Conservation (phyloP, 2,113 vertebrate species). For the Cathartes aura region DNA sequence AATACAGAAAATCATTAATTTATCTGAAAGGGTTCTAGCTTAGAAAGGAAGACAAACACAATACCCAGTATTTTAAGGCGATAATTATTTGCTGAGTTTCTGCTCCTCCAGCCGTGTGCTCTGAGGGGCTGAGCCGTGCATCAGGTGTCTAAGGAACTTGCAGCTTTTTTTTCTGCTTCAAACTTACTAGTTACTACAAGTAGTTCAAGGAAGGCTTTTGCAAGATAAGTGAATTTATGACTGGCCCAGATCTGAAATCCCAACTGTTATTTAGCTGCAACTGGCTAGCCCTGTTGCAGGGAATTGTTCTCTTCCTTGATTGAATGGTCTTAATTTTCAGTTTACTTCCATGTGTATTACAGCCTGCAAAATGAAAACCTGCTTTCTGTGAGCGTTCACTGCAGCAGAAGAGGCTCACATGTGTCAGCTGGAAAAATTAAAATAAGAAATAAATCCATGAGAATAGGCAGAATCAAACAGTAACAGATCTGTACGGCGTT, state of each 20-base stretch:
- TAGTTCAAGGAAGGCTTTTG: not conserved
- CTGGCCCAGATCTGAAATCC: not conserved
- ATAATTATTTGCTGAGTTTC: not conserved
- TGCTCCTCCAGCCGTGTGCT: not conserved
- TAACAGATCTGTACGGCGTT: accelerated
- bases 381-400: not conserved
- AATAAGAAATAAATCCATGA: not conserved
- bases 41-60: not conserved
- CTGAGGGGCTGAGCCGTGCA: not conserved
- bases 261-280: not conserved
- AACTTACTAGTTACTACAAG: not conserved
- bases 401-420: not conserved
- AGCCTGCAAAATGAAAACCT: not conserved
- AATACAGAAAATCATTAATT: not conserved
- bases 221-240: not conserved
- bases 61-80: not conserved
- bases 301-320: not conserved
- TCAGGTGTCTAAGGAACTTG: not conserved
- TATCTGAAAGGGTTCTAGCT: not conserved
- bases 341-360: not conserved
- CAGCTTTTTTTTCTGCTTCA: not conserved
- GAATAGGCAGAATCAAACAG: not conserved
- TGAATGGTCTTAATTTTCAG: not conserved
- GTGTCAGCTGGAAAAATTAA: not conserved
- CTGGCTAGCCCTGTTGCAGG: not conserved